Conservation (phyloP, 2,113 vertebrate genomes). For the Solea solea region DNA sequence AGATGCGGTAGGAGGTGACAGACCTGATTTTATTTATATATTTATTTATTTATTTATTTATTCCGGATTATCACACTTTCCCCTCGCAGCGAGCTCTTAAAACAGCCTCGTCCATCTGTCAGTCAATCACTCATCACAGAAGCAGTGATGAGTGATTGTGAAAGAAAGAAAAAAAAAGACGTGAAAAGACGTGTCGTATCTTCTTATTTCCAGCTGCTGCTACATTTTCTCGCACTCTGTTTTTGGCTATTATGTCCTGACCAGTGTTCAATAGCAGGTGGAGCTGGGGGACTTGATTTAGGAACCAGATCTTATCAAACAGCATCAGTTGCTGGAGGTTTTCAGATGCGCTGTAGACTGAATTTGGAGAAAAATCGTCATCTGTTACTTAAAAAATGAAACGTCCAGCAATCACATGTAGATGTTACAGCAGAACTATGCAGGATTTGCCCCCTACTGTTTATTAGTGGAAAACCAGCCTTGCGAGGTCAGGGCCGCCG, state of each 20-base stretch:
- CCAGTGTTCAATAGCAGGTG: background rate
- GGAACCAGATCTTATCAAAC: no score
- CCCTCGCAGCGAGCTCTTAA: slow-evolving; percentile 59
- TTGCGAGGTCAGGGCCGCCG: no score
- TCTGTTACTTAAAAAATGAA: no score
- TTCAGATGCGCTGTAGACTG: no score
- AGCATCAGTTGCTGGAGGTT: no score
- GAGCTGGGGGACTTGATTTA: no score
- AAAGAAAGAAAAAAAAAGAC: background rate
- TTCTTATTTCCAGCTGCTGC: background rate
- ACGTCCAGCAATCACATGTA: no score
- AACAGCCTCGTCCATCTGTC: slow-evolving; percentile 44
- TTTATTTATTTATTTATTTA: slow-evolving; percentile 68
- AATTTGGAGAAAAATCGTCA: no score
- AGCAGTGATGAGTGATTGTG: background rate
- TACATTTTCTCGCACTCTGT: background rate
- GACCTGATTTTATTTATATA: slow-evolving; percentile 52
- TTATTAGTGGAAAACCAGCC: no score
- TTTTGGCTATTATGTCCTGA: background rate
- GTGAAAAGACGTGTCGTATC: background rate
- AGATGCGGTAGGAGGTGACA: slow-evolving; percentile 68
- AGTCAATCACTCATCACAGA: background rate
- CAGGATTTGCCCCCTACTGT: no score
- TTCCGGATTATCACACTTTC: slow-evolving; percentile 64
- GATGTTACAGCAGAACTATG: no score